Evolutionary conservation across 2,888 invertebrate species (phyloP).

Genomic region (Erannis defoliaria): DNA sequence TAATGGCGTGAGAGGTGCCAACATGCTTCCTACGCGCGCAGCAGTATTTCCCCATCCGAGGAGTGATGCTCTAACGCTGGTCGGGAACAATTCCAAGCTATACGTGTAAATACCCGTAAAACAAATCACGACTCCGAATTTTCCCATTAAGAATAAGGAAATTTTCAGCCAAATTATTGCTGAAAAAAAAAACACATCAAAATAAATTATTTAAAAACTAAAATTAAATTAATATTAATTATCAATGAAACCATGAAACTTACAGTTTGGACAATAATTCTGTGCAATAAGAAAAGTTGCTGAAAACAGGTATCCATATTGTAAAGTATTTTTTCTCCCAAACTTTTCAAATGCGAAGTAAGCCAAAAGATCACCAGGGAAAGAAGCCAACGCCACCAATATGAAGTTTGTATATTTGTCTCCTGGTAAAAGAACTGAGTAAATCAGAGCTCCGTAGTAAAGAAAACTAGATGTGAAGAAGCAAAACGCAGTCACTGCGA

Average conservation of each 20-base stretch:
- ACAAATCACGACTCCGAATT: constrained; percentile 70
- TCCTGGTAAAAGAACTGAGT: constrained; percentile 70
- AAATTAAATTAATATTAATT: background rate
- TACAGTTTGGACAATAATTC: constrained; percentile 66
- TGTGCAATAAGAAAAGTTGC: constrained; percentile 68
- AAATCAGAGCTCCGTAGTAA: constrained; percentile 70
- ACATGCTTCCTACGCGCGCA: constrained; percentile 72
- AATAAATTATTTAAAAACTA: background rate
- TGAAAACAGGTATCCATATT: constrained; percentile 63
- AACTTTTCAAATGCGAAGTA: constrained; percentile 66
- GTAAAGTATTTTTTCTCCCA: constrained; percentile 68
- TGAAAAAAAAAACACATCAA: constrained; percentile 48
- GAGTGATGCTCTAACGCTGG: constrained; percentile 72
- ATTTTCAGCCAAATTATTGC: constrained; percentile 71
- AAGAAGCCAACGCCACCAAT: constrained; percentile 65
- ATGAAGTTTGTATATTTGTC: constrained; percentile 75
- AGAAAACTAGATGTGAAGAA: constrained; percentile 74
- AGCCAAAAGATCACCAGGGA: constrained; percentile 72
- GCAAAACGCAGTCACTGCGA: constrained; percentile 67
- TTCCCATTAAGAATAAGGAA: constrained; percentile 65
- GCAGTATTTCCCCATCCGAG: constrained; percentile 70
- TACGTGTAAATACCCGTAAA: constrained; percentile 75
- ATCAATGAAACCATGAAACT: constrained; percentile 51
- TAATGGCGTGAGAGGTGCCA: constrained; percentile 73
- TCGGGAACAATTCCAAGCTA: constrained; percentile 73